Evolutionary conservation across 2,888 invertebrate genomes (phyloP).

Genomic region (Heliconius aoede): DNA sequence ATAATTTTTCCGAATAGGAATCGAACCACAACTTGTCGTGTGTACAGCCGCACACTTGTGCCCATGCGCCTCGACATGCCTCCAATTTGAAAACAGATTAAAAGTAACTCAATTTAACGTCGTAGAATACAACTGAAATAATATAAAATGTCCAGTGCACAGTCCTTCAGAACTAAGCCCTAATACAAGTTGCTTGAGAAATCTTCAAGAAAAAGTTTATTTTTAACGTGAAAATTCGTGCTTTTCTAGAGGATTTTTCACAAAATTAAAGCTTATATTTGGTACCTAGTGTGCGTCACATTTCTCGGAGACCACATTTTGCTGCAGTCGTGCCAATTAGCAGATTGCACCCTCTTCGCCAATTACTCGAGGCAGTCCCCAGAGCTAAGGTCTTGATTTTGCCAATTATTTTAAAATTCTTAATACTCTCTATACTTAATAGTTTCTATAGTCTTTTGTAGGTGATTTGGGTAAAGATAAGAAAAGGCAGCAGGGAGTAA

Average conservation of each 20-base stretch:
- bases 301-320: constrained; percentile 30
- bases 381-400: not conserved
- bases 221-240: constrained; percentile 2
- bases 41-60: too few relatives aligned
- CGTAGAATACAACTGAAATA: not conserved
- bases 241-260: constrained; percentile 1
- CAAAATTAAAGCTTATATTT: constrained; percentile 24
- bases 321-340: constrained; percentile 37
- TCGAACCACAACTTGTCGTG: too few relatives aligned
- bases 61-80: not conserved
- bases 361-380: not conserved
- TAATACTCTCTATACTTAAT: not conserved
- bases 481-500: not conserved
- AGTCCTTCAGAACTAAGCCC: not conserved
- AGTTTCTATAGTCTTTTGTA: not conserved
- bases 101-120: not conserved
- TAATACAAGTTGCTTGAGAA: constrained; percentile 3
- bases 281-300: constrained; percentile 15
- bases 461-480: not conserved
- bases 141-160: not conserved
- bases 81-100: not conserved
- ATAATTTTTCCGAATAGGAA: too few relatives aligned
- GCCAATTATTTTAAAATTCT: not conserved
- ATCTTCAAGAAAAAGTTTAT: constrained; percentile 1
- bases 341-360: constrained; percentile 27